Base-by-base conservation (phyloP, 2,113 vertebrate genomes). In the Prolemur simus region DNA sequence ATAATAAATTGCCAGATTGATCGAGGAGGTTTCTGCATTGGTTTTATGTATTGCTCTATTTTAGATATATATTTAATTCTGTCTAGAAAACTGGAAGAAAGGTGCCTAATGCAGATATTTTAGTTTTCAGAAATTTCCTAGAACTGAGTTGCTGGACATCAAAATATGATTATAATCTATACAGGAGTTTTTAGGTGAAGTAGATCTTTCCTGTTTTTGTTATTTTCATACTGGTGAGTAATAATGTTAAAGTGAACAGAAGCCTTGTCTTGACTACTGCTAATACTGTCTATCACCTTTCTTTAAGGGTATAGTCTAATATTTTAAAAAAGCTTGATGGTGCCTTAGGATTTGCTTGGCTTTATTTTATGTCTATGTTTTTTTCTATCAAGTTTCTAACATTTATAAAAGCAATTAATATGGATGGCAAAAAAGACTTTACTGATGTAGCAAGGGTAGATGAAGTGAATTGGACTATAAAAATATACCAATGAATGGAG, bases 391-490 rank as follows among this genome's bases (percentile, higher is more conserved):
- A 71, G 14, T 92, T 76, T 66, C 42, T 82, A 2, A 81, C 96
- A n/a, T 87, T 95, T 56, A 47, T 76, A 58, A 73, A 63, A 86
- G 7, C 60, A 92, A 32, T 95, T 69, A 47, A 49, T 60, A 15
- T 47, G 42, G n/a, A 21, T 89, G 29, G 27, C 56, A 87, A 92
- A 81, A 78, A 88, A 87, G 34, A 77, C 60, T 95, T 90, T 64
- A 63, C 25, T 95, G 56, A 69, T 93, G 13, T 14, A 83, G 47
- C 34, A 85, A 42, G 66, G 45, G 54, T 84, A 29, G 74, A 10
- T 13, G n/a, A 93, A 83, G 18, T 89, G 71, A 96, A 87, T 83
- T 89, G 52, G 13, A 73, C 56, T 89, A 29, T 83, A 58, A 81
- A 88, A 87, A 63, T 86, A 56, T 12, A 45, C 17, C 52, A 80